phyloP scores from a whole-genome alignment of 2,888 invertebrate species.

The Tipula helvola region DNA sequence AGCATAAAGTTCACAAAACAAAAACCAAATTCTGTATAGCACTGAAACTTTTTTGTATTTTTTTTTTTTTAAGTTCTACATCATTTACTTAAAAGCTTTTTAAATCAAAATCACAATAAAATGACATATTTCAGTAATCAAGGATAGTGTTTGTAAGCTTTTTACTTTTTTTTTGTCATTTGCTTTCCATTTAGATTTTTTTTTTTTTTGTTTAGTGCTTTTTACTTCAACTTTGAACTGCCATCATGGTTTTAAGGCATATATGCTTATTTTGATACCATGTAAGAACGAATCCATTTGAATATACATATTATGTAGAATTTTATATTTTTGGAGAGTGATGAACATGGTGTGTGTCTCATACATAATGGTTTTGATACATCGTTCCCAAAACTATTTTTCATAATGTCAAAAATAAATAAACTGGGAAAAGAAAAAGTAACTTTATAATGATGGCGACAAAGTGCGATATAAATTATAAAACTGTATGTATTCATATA shows the following conservation, averaged over 20 bases:
- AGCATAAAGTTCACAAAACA: background rate
- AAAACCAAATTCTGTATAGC: background rate
- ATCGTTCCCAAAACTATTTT: background rate
- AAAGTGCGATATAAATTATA: no score
- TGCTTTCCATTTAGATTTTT: background rate
- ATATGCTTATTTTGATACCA: background rate
- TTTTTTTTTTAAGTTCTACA: background rate
- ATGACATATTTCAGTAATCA: background rate
- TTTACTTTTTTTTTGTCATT: background rate
- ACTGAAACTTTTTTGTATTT: background rate
- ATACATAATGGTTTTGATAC: background rate
- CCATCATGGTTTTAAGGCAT: background rate
- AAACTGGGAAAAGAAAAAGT: background rate
- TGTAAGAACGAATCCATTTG: background rate
- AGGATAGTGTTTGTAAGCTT: constrained; percentile 4
- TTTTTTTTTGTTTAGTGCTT: background rate
- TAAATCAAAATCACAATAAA: constrained; percentile 4
- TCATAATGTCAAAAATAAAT: background rate
- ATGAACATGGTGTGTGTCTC: background rate
- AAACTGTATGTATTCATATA: background rate
- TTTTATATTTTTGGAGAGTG: background rate
- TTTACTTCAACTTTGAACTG: background rate
- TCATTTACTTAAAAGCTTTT: background rate
- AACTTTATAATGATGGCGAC: background rate
- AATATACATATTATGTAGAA: background rate